Base-by-base conservation (phyloP, 2,797 vertebrate species). In the Muraenolepis orangiensis region DNA sequence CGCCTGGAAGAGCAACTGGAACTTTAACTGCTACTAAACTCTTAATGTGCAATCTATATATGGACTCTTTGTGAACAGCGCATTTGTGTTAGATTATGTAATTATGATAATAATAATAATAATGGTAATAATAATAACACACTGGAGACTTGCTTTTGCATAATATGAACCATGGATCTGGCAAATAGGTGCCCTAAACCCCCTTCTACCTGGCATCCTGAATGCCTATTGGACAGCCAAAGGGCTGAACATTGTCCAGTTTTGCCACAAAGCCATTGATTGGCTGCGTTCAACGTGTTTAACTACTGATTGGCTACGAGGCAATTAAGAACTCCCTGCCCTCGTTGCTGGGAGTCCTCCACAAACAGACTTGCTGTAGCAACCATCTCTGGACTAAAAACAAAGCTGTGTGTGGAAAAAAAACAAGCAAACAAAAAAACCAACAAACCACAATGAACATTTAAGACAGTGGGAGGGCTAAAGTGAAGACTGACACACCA, bases 31-130 rank as follows among this genome's bases (percentile, higher is more conserved):
- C 26, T 29, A 26, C 26, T 66, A 23, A 29, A 66, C 61, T 66
- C 28, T 34, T 73, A 78, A 82, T 84, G 89, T 86, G 87, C 86
- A 90, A 89, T 90, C 84, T n/a, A n/a, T n/a, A 79, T 75, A 80
- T 57, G 51, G 82, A 88, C 81, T 81, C 74, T 73, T 75, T 30
- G 61, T 70, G 75, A 71, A 72, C 38, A 66, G 81, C 84, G 78
- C 80, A 80, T 57, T 23, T 64, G 14, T 28, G 46, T 51, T 51
- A 51, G 46, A 51, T 51, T 51, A 51, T 66, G 61, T n/a, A n/a
- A n/a, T n/a, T n/a, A n/a, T n/a, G 28, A 29, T 66, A 26, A 26
- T 66, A 66, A 28, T 66, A 64, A 64, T 64, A 66, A 66, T 51
- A 51, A 66, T 66, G 13, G 28, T 26, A 14, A 73, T 77, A 78